These are phyloP conservation scores for Anhinga anhinga DNA, from an alignment of 2,113 vertebrate genomes.

Conservation along the genomic window DNA sequence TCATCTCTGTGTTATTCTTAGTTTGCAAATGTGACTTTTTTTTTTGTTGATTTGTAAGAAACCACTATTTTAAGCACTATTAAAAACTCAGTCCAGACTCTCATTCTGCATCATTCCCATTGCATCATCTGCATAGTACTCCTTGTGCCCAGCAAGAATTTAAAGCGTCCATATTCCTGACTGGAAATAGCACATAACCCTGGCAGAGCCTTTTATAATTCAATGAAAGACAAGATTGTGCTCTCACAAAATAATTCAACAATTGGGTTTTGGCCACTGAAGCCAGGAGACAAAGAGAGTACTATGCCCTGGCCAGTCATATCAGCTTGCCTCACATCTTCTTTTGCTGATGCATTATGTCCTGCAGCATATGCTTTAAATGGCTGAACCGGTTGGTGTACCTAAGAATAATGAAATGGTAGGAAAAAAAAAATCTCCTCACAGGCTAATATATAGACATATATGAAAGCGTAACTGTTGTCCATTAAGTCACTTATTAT, in stretches of 20 bases:
- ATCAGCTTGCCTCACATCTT: conserved; percentile 52
- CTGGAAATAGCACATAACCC: conserved; percentile 72
- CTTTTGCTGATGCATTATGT: conserved; percentile 47
- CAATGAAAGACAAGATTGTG: conserved; percentile 79
- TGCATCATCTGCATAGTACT: conserved; percentile 60
- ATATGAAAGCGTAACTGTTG: not conserved
- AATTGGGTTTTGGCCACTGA: conserved; percentile 61
- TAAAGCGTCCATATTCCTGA: conserved; percentile 62
- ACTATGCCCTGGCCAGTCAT: conserved; percentile 60
- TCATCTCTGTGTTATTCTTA: not conserved
- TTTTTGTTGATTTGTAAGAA: not conserved
- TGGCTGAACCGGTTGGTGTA: not conserved
- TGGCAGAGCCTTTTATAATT: conserved; percentile 64
- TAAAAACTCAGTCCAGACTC: conserved; percentile 28
- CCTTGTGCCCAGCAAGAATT: conserved; percentile 51
- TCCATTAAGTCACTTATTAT: not conserved
- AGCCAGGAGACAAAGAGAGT: conserved; percentile 68
- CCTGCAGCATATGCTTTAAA: not conserved
- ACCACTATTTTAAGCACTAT: not conserved
- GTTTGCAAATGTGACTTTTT: not conserved
- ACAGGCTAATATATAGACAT: not conserved
- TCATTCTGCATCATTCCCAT: conserved; percentile 24
- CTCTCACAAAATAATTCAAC: conserved; percentile 74
- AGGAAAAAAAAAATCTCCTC: not conserved
- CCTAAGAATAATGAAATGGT: not conserved